phyloP scores from a whole-genome alignment of 2,113 vertebrate genomes.

The Erinaceus europaeus region DNA sequence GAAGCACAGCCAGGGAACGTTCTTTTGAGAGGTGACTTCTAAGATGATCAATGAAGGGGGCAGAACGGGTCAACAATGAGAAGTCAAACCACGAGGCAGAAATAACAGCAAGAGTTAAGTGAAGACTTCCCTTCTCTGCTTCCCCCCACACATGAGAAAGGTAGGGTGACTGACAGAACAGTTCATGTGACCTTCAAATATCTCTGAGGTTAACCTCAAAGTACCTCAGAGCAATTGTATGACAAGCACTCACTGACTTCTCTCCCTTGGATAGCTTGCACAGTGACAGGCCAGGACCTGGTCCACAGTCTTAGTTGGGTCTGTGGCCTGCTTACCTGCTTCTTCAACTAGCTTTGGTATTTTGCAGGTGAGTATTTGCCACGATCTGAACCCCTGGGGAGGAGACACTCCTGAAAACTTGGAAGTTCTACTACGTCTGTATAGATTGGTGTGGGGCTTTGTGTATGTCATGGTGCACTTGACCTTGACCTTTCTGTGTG shows the following conservation, averaged over 20 bases:
- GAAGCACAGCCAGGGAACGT: neutral
- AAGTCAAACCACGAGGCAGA: neutral
- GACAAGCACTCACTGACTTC: neutral
- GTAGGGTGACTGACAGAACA: neutral
- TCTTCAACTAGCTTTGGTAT: neutral
- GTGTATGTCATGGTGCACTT: neutral
- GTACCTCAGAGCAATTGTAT: neutral
- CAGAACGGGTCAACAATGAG: neutral
- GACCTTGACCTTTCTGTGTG: neutral
- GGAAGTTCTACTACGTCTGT: too few species aligned
- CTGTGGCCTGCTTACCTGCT: neutral
- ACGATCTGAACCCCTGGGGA: too few species aligned
- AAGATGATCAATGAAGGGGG: neutral
- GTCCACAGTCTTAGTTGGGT: neutral
- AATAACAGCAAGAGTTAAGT: neutral
- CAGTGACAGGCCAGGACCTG: neutral
- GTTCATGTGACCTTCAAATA: neutral
- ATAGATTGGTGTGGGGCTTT: neutral
- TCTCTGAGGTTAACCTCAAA: neutral
- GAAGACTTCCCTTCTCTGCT: neutral
- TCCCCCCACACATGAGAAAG: neutral
- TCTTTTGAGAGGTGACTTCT: slow-evolving; percentile 4
- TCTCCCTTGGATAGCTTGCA: neutral
- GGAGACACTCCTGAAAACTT: too few species aligned
- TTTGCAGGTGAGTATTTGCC: too few species aligned